phyloP scores from a whole-genome alignment of 35 echinoderm and acorn worm species.

The Lytechinus pictus region DNA sequence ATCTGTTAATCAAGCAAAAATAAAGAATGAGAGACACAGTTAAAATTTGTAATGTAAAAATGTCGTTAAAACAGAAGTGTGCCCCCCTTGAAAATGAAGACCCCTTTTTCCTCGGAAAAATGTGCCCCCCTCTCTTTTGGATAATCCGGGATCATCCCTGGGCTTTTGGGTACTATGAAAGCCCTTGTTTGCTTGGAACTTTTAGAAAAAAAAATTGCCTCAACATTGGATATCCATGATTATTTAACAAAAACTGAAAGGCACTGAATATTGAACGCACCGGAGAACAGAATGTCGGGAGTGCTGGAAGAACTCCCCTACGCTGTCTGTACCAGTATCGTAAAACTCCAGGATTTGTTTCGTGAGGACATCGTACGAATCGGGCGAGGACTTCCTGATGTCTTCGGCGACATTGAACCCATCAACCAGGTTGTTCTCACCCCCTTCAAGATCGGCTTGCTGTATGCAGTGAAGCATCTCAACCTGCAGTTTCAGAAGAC shows the following conservation, averaged over 20 bases:
- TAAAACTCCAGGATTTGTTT: conserved; percentile 57
- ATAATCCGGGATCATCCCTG: too few species aligned
- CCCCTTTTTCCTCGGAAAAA: too few species aligned
- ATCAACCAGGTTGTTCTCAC: conserved; percentile 66
- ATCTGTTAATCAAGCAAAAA: not conserved
- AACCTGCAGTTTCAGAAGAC: conserved; percentile 4
- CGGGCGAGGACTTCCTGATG: conserved; percentile 52
- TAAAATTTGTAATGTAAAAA: too few species aligned
- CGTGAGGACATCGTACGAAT: conserved; percentile 59
- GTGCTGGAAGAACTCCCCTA: conserved; percentile 56
- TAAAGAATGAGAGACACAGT: too few species aligned
- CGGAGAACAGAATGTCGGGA: conserved; percentile 58
- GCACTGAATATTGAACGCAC: conserved; percentile 8
- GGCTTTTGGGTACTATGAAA: too few species aligned
- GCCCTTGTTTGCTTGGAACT: too few species aligned
- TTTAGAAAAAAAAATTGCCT: too few species aligned
- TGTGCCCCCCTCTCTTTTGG: too few species aligned
- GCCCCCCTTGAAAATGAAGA: too few species aligned
- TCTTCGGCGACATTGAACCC: conserved; percentile 69
- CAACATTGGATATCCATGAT: too few species aligned
- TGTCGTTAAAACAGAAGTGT: too few species aligned
- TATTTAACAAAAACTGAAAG: too few species aligned
- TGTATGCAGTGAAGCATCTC: conserved; percentile 78
- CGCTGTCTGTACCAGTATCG: conserved; percentile 52
- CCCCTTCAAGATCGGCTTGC: conserved; percentile 52